phyloP scores from a whole-genome alignment of 2,888 invertebrate genomes.

The Hypena proboscidalis region DNA sequence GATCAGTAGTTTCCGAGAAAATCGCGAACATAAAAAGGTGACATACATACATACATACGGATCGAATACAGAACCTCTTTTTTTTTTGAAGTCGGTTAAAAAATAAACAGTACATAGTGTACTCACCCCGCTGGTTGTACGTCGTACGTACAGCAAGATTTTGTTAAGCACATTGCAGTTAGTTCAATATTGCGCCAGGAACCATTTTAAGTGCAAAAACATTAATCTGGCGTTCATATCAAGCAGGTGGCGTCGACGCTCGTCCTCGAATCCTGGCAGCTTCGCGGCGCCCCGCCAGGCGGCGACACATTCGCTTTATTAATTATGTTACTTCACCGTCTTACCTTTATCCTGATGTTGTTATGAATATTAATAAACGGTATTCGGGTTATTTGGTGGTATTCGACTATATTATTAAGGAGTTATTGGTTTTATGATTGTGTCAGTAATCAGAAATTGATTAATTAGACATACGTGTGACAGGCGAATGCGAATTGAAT shows the following conservation, averaged over 20 bases:
- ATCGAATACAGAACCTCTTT: too few relatives aligned
- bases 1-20: too few relatives aligned
- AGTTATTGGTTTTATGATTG: background rate
- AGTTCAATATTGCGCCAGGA: conserved; percentile 15
- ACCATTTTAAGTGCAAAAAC: conserved; percentile 38
- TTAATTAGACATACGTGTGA: too few relatives aligned
- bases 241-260: conserved; percentile 43
- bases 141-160: background rate
- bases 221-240: conserved; percentile 43
- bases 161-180: conserved; percentile 15
- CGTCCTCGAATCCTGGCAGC: conserved; percentile 35
- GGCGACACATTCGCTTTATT: conserved; percentile 42
- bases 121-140: too few relatives aligned
- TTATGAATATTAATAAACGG: conserved; percentile 38
- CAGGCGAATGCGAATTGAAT: too few relatives aligned
- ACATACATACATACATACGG: too few relatives aligned
- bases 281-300: conserved; percentile 21
- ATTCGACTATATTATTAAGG: background rate
- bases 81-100: too few relatives aligned
- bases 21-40: too few relatives aligned
- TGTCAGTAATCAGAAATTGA: background rate
- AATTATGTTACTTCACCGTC: conserved; percentile 32
- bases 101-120: too few relatives aligned
- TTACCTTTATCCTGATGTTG: conserved; percentile 27
- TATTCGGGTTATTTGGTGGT: conserved; percentile 5